A percentile compares a stretch with the other conserved stretches of the same genome.
phyloP scores from a whole-genome alignment of 2,797 vertebrate species.

The Eupleurogrammus muticus region DNA sequence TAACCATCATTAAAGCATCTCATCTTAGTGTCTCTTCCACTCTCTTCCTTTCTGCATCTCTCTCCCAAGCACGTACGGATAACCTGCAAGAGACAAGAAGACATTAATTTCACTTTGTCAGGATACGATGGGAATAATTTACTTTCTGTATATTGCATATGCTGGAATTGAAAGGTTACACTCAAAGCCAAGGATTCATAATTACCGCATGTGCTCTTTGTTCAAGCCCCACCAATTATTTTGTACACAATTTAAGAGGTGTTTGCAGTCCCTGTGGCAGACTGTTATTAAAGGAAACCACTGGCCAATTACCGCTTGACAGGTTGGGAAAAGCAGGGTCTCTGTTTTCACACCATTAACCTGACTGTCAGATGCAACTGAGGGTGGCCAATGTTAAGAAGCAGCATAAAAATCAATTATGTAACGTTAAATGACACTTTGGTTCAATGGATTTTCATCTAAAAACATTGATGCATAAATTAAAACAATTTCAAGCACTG shows the following conservation, averaged over 20 bases:
- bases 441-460: conserved; percentile 48
- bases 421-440: conserved; percentile 50
- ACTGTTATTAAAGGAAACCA: conserved; percentile 77
- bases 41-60: conserved; percentile 63
- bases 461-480: conserved; percentile 46
- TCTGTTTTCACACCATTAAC: conserved; percentile 83
- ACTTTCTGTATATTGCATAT: conserved; percentile 1
- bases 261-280: conserved; percentile 75
- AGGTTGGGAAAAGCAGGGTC: conserved; percentile 77
- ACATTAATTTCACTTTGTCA: conserved; percentile 32
- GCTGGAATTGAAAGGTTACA: conserved; percentile 10
- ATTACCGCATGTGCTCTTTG: conserved; percentile 44
- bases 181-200: conserved; percentile 25
- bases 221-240: conserved; percentile 75
- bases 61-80: conserved; percentile 65
- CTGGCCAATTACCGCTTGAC: conserved; percentile 84
- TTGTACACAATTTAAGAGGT: conserved; percentile 76
- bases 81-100: conserved; percentile 75
- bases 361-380: conserved; percentile 72
- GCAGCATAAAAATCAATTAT: conserved; percentile 76
- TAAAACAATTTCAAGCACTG: conserved; percentile 23
- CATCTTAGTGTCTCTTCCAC: conserved; percentile 75
- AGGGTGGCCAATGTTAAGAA: conserved; percentile 68
- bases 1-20: conserved; percentile 79
- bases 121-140: neutral